phyloP scores from a whole-genome alignment of 2,888 invertebrate genomes.

The Drosophila mercatorum region DNA sequence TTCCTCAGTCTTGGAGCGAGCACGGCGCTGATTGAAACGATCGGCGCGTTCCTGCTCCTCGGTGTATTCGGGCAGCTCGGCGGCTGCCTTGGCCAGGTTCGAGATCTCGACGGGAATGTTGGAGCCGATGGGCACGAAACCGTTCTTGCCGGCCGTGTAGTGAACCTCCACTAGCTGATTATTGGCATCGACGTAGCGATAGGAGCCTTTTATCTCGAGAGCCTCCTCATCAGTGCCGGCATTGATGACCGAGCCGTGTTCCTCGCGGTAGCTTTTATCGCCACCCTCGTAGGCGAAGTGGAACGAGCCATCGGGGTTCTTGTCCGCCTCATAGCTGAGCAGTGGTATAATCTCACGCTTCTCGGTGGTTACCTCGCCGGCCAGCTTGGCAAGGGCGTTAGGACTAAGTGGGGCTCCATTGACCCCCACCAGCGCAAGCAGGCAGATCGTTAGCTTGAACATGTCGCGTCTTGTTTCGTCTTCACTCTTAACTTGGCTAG shows the following conservation, averaged over 20 bases:
- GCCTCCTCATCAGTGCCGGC: slow-evolving; percentile 81
- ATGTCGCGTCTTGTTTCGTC: slow-evolving; percentile 53
- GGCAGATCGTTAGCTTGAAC: slow-evolving; percentile 72
- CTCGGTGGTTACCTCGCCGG: slow-evolving; percentile 57
- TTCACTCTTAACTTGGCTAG: slow-evolving; percentile 51
- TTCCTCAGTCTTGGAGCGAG: slow-evolving; percentile 53
- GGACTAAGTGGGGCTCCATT: slow-evolving; percentile 30
- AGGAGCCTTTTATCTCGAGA: slow-evolving; percentile 80
- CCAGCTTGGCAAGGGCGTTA: no score
- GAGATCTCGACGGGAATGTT: slow-evolving; percentile 79
- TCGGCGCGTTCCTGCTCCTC: slow-evolving; percentile 52
- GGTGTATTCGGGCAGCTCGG: slow-evolving; percentile 68
- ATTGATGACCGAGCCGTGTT: slow-evolving; percentile 68
- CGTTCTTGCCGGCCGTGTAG: slow-evolving; percentile 83
- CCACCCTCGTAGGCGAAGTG: slow-evolving; percentile 79
- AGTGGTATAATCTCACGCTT: slow-evolving; percentile 69
- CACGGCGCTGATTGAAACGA: slow-evolving; percentile 46
- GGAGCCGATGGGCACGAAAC: slow-evolving; percentile 83
- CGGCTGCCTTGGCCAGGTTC: slow-evolving; percentile 77
- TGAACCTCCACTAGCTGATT: slow-evolving; percentile 79
- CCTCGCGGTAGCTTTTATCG: slow-evolving; percentile 77
- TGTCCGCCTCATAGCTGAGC: slow-evolving; percentile 70
- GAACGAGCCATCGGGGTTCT: slow-evolving; percentile 80
- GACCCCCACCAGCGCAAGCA: slow-evolving; percentile 68
- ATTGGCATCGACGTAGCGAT: slow-evolving; percentile 82